phyloP scores from a whole-genome alignment of 2,888 invertebrate species.

The Acronicta leporina region DNA sequence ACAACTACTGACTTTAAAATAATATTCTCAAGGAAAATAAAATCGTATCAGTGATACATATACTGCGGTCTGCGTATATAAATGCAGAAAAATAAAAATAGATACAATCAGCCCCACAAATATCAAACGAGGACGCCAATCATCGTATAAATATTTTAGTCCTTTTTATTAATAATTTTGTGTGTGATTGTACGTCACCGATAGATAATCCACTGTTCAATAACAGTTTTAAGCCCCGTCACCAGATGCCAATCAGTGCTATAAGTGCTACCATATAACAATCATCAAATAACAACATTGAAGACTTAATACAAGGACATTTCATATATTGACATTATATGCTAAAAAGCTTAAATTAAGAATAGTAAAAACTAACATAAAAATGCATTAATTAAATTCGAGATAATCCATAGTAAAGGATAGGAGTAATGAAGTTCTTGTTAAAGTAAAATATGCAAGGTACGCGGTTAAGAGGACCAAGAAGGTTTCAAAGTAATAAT shows the following conservation, averaged over 20 bases:
- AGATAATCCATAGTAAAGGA: not conserved
- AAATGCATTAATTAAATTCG: not conserved
- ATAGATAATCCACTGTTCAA: conserved; percentile 47
- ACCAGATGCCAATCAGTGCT: conserved; percentile 79
- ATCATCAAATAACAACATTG: conserved; percentile 68
- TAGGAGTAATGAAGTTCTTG: too few species aligned
- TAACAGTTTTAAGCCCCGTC: conserved; percentile 73
- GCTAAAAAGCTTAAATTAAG: not conserved
- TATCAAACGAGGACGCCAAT: not conserved
- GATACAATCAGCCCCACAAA: conserved; percentile 44
- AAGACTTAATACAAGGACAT: conserved; percentile 51
- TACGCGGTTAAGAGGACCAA: too few species aligned
- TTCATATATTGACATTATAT: conserved; percentile 45
- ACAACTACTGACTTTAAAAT: conserved; percentile 32
- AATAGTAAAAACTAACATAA: not conserved
- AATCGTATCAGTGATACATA: conserved; percentile 31
- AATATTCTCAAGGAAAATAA: conserved; percentile 3
- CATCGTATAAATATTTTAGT: conserved; percentile 5
- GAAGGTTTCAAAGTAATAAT: too few species aligned
- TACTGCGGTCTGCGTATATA: conserved; percentile 15
- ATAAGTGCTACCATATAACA: conserved; percentile 76
- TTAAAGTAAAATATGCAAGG: not conserved
- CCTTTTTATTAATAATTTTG: conserved; percentile 3
- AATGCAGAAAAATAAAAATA: conserved; percentile 17
- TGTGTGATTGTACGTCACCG: conserved; percentile 38